Percentiles rank a stretch among this genome's conserved stretches.
Evolutionary conservation across 1,140 invertebrate species (phyloP).

Genomic region (Amyelois transitella): DNA sequence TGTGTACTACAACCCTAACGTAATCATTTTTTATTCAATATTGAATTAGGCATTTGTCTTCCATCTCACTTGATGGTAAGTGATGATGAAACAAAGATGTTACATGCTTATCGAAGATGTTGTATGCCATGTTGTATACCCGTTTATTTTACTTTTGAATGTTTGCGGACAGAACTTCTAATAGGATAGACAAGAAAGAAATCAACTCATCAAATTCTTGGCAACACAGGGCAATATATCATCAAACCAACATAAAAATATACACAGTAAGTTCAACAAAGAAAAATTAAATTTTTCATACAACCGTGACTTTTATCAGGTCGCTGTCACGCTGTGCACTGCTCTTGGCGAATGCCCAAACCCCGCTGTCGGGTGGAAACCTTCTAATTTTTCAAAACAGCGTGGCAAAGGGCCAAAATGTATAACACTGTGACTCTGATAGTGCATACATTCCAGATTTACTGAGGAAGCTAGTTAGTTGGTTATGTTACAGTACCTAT

Average conservation of each 20-base stretch:
- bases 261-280: neutral
- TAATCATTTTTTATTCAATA: too few relatives aligned
- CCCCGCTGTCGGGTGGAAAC: slow-evolving; percentile 19
- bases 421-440: slow-evolving; percentile 30
- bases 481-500: neutral
- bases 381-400: slow-evolving; percentile 53
- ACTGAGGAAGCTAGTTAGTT: slow-evolving; percentile 7
- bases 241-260: neutral
- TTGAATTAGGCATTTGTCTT: too few relatives aligned
- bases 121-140: too few relatives aligned
- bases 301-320: slow-evolving; percentile 24
- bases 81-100: too few relatives aligned
- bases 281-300: neutral
- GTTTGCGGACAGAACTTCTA: too few relatives aligned
- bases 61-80: too few relatives aligned
- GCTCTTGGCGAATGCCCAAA: slow-evolving; percentile 38
- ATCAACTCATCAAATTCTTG: too few relatives aligned
- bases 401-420: slow-evolving; percentile 43
- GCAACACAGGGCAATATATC: too few relatives aligned
- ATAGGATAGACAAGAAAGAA: too few relatives aligned
- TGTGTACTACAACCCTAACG: too few relatives aligned
- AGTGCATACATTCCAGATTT: slow-evolving; percentile 28
- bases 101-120: too few relatives aligned
- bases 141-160: too few relatives aligned
- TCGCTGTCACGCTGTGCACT: slow-evolving; percentile 25